Percentiles rank a stretch among this genome's conserved stretches.
phyloP scores from a whole-genome alignment of 2,113 vertebrate genomes.

The Charadrius vociferus region DNA sequence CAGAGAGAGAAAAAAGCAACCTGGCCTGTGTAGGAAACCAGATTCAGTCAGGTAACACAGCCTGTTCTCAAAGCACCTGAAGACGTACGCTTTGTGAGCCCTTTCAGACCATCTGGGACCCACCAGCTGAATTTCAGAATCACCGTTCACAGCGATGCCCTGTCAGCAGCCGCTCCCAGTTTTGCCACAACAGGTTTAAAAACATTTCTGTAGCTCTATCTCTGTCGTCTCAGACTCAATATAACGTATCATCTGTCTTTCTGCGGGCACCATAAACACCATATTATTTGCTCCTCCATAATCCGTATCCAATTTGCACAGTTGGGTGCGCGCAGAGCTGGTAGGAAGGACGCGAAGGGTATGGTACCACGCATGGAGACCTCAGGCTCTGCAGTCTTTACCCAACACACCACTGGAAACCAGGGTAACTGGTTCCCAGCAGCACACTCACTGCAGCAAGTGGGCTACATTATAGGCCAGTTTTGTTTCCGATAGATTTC shows the following conservation, averaged over 20 bases:
- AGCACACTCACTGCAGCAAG: not conserved
- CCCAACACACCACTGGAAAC: not conserved
- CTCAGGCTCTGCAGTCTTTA: not conserved
- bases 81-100: not conserved
- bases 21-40: not conserved
- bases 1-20: not conserved
- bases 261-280: not conserved
- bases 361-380: not conserved
- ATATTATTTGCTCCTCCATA: not conserved
- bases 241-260: not conserved
- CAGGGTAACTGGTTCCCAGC: not conserved
- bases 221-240: not conserved
- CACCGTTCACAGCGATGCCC: not conserved
- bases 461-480: not conserved
- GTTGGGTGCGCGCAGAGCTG: not conserved
- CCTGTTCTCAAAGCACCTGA: not conserved
- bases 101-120: not conserved
- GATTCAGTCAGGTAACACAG: not conserved
- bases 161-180: not conserved
- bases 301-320: not conserved
- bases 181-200: not conserved
- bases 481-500: not conserved
- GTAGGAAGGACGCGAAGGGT: not conserved
- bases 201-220: not conserved
- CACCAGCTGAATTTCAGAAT: not conserved